Base-by-base conservation (phyloP, 2,797 vertebrate species). In the Artibeus lituratus region DNA sequence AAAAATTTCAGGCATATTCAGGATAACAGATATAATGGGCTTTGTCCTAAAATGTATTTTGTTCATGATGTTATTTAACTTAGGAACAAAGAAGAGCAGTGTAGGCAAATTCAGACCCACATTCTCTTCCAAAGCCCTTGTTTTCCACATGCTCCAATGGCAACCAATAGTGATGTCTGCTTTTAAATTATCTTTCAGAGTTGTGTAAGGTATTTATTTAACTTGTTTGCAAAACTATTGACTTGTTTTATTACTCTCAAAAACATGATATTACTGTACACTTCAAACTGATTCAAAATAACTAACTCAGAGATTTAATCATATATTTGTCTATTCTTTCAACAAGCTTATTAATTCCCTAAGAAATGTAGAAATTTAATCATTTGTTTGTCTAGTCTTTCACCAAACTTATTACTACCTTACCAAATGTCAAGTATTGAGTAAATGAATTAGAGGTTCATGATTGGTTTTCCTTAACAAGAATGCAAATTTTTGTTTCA, bases 11-110 rank as follows among this genome's bases (percentile, higher is more conserved):
- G 18, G 19, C 4, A 67, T 78, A 91, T 18, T 49, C 57, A 62
- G 59, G 32, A 49, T 57, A 87, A 74, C 0, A 74, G 77, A 78
- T 62, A 32, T 32, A 89, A 76, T 4, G 85, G 7, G 1, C 24
- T 90, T 91, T 85, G 32, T 80, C 16, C 12, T 73, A 51, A 94
- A 92, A 72, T 65, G 91, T 22, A 83, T 53, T 92, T 96, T 87
- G 19, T 42, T 89, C 29, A 70, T 51, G 47, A 84, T 85, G 7
- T 3, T 67, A 62, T 81, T 87, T 85, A 96, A 88, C 83, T 90
- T 81, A 87, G 35, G 15, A 47, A 69, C 29, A 87, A 97, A 87
- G 18, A 70, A 96, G 6, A 87, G 21, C 22, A 84, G 16, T 9
- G 4, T 12, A 35, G 7, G 7, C 14, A 87, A 91, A 94, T 88